Conservation (phyloP, 2,113 vertebrate genomes). For the Sylvicapra grimmia region DNA sequence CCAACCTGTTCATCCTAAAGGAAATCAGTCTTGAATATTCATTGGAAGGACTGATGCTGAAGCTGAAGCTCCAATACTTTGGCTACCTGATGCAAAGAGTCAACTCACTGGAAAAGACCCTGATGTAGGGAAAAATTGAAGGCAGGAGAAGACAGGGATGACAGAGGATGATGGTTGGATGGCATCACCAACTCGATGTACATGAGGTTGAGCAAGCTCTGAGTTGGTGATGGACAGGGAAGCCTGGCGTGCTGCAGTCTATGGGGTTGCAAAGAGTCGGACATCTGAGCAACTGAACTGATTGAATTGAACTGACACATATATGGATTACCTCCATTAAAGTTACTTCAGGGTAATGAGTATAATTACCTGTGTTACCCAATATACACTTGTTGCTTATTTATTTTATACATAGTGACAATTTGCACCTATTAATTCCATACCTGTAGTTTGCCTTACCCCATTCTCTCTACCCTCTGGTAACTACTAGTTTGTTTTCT, state of each 20-base stretch:
- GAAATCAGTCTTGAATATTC: background rate
- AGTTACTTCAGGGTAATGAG: background rate
- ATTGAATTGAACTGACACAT: background rate
- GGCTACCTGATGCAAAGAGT: background rate
- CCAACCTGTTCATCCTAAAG: background rate
- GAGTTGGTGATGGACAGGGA: background rate
- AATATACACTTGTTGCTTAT: background rate
- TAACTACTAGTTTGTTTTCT: no score
- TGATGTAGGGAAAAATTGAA: background rate
- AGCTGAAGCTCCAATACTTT: background rate
- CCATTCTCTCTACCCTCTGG: no score
- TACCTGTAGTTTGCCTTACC: background rate
- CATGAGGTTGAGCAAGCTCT: background rate
- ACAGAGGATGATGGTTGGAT: background rate
- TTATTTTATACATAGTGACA: background rate
- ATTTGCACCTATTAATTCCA: background rate
- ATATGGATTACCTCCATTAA: background rate
- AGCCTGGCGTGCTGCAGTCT: background rate
- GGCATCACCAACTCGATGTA: rapidly evolving
- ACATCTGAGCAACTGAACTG: background rate
- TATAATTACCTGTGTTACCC: background rate
- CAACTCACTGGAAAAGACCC: background rate
- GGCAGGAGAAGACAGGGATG: background rate
- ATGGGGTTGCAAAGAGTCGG: background rate
- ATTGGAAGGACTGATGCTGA: background rate